Evolutionary conservation across 2,888 invertebrate species (phyloP).

Genomic region (Panopea generosa): DNA sequence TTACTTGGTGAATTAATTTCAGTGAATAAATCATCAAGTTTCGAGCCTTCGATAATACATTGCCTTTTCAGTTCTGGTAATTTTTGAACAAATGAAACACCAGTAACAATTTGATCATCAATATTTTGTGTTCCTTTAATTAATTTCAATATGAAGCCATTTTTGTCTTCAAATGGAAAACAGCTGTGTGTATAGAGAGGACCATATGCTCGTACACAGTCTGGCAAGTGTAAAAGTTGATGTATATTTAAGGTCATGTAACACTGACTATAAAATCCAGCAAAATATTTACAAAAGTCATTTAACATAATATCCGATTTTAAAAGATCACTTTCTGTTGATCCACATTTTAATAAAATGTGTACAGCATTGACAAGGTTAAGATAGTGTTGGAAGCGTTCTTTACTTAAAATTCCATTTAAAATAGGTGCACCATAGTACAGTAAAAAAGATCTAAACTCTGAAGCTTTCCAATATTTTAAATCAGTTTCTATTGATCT

Average conservation of each 20-base stretch:
- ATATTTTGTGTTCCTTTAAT: constrained; percentile 54
- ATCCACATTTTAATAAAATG: constrained; percentile 14
- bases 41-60: constrained; percentile 27
- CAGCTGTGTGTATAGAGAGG: constrained; percentile 45
- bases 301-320: constrained; percentile 15
- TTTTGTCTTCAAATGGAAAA: constrained; percentile 54
- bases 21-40: constrained; percentile 31
- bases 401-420: constrained; percentile 17
- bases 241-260: constrained; percentile 50
- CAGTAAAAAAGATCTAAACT: constrained; percentile 47
- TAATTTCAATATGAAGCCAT: constrained; percentile 50
- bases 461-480: constrained; percentile 64
- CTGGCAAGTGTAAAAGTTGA: constrained; percentile 33
- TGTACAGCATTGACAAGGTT: constrained; percentile 26
- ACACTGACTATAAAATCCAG: constrained; percentile 21
- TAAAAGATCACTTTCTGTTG: constrained; percentile 9
- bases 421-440: constrained; percentile 45
- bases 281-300: constrained; percentile 20
- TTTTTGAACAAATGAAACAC: constrained; percentile 54
- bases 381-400: constrained; percentile 27
- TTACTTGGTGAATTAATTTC: constrained; percentile 27
- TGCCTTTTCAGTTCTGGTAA: constrained; percentile 51
- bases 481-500: constrained; percentile 36
- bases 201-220: constrained; percentile 39
- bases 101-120: constrained; percentile 51